Evolutionary conservation across 2,888 invertebrate genomes (phyloP).

Genomic region (Halictus ligatus): DNA sequence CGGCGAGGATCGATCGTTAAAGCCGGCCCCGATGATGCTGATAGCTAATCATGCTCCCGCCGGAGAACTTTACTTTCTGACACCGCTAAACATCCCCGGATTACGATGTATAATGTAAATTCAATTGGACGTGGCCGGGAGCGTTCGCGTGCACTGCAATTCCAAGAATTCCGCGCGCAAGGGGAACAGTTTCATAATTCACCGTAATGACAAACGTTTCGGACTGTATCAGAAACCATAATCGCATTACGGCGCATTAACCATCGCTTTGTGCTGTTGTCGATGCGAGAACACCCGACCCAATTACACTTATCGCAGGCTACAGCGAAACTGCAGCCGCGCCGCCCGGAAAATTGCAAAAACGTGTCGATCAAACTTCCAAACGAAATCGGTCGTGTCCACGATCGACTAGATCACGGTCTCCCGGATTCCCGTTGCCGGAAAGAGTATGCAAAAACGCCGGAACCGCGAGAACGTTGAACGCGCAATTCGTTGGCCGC

Average conservation of each 20-base stretch:
- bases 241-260: slow-evolving; percentile 14
- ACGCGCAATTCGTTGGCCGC: neutral
- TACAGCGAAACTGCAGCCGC: neutral
- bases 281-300: neutral
- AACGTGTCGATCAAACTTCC: neutral
- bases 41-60: neutral
- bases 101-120: slow-evolving; percentile 2
- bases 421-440: neutral
- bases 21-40: neutral
- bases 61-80: neutral
- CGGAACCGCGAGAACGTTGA: neutral
- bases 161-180: slow-evolving; percentile 8
- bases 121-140: neutral
- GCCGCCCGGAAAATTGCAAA: neutral
- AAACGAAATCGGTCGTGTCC: neutral
- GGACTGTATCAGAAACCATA: slow-evolving; percentile 10
- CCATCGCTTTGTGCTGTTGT: neutral
- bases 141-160: neutral
- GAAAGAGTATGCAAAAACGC: neutral
- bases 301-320: neutral
- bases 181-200: slow-evolving; percentile 3
- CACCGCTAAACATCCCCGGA: neutral
- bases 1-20: neutral
- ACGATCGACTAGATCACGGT: neutral
- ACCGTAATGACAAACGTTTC: slow-evolving; percentile 14